phyloP scores from a whole-genome alignment of 2,797 vertebrate species.

The Ctenosaura bakeri region DNA sequence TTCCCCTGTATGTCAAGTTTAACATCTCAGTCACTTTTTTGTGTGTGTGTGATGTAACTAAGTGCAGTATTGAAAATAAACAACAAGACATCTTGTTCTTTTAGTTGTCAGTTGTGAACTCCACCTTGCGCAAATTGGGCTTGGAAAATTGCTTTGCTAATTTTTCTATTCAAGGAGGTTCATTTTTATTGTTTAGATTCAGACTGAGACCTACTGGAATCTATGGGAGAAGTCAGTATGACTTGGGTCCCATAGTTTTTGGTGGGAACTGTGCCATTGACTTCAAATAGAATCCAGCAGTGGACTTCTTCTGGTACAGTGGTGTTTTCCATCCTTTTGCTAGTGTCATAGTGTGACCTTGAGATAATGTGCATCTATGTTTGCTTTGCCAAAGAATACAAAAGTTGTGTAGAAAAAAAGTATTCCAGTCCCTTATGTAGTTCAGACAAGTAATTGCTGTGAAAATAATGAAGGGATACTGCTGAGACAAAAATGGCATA shows the following conservation, averaged over 20 bases:
- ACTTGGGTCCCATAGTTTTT: background rate
- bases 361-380: background rate
- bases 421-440: background rate
- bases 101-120: background rate
- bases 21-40: background rate
- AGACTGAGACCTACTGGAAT: no score
- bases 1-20: background rate
- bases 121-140: background rate
- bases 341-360: no score
- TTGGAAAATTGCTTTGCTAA: background rate
- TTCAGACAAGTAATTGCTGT: background rate
- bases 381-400: background rate
- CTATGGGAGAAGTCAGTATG: background rate
- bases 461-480: background rate
- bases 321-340: no score
- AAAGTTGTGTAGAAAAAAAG: background rate
- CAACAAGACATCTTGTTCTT: background rate
- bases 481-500: background rate
- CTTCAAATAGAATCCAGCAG: background rate
- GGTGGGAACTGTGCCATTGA: background rate
- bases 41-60: background rate
- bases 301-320: background rate
- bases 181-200: background rate
- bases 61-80: background rate
- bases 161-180: background rate